These are phyloP conservation scores for Hycleus phaleratus DNA, from an alignment of 1,140 invertebrate genomes.

Conservation along the genomic window DNA sequence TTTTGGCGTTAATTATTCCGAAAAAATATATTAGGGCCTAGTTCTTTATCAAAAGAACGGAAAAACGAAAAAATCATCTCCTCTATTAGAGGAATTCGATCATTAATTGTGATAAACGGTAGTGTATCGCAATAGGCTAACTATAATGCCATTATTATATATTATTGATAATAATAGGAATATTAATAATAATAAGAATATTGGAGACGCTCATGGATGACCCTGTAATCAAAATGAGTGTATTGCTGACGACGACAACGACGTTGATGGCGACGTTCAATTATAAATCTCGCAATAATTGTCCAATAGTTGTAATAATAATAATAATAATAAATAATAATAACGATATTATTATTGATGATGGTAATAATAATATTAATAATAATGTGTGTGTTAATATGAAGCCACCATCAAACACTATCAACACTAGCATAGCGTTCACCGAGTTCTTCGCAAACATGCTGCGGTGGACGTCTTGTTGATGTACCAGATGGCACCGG, in stretches of 20 bases:
- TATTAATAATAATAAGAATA: no score
- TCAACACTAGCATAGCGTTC: conserved; percentile 48
- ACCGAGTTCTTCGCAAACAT: conserved; percentile 47
- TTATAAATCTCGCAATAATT: not conserved
- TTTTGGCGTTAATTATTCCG: no score
- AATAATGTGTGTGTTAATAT: conserved; percentile 21
- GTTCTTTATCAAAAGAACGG: no score
- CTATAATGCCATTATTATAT: no score
- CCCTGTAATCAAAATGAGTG: conserved; percentile 25
- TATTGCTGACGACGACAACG: conserved; percentile 33
- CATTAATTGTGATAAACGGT: no score
- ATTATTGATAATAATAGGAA: no score
- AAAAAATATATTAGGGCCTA: no score
- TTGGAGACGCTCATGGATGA: conserved; percentile 15
- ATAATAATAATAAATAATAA: not conserved
- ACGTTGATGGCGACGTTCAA: not conserved
- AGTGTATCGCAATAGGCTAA: no score
- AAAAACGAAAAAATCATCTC: no score
- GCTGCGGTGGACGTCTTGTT: conserved; percentile 41
- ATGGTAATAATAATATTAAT: not conserved
- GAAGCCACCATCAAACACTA: conserved; percentile 46
- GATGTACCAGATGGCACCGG: conserved; percentile 36
- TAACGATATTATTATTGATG: not conserved
- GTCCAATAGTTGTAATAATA: not conserved
- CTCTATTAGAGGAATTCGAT: no score